Base-by-base conservation (phyloP, 1,140 invertebrate genomes). In the Macrosteles quadrilineatus region DNA sequence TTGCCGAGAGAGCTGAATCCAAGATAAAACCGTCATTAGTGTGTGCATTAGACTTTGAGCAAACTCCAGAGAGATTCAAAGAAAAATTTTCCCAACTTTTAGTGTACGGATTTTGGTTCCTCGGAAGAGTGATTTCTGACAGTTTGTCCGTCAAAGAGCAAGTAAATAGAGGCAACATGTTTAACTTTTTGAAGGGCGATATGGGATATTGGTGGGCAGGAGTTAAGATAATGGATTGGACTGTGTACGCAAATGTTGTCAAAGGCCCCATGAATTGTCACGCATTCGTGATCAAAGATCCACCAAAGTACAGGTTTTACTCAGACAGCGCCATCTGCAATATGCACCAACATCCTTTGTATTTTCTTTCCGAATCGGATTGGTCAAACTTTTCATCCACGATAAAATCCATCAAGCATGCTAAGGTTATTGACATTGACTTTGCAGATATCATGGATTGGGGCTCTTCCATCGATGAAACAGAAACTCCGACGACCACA, bases 121-220 rank as follows among this genome's bases (percentile, higher is more conserved):
- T 72, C 19, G 71, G 71, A 4, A 62, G 36, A 53, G 50, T 72
- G 32, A 72, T 72, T 53, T 55, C 32, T 23, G 67, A 69, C 25
- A 72, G 71, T 59, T 68, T 72, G 21, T 69, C 45, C 0, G 31
- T 29, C 3, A 68, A 72, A 4, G 62, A 72, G 21, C 59, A 66
- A 72, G 27, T 66, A 6, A 72, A 69, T 30, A 64, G 71, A 55
- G 68, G 36, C n/a, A 72, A 72, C 50, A 59, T 68, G 21, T 72
- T 72, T 30, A 29, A 47, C 4, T 72, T 72, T 66, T 21, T 27
- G 6, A 68, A 72, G 43, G 71, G 71, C 32, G 71, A 72, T 31
- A 53, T 72, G 23, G 71, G 71, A 14, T 72, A 45, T 17, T 72
- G 71, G 71, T 72, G 71, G 71, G 71, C 71, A n/a, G 71, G 71